phyloP scores from a whole-genome alignment of 2,113 vertebrate species.

The Paradisaea rubra region DNA sequence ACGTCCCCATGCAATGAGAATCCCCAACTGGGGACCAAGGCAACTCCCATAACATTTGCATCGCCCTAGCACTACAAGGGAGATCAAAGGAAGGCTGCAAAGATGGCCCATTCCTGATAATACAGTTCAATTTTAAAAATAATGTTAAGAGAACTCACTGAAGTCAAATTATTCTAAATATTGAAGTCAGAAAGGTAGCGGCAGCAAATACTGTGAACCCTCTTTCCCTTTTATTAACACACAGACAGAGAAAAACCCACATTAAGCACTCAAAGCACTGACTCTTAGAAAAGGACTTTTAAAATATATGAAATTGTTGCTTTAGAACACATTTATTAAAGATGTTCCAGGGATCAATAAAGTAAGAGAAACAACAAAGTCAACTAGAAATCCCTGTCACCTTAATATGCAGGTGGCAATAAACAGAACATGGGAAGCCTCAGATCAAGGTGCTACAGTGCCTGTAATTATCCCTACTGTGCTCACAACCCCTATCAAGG shows the following conservation, averaged over 20 bases:
- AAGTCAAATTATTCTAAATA: not conserved
- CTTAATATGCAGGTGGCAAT: not conserved
- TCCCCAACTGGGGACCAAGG: not conserved
- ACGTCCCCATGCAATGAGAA: not conserved
- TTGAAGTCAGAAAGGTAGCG: not conserved
- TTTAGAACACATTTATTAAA: not conserved
- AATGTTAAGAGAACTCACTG: not conserved
- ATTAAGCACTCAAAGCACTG: not conserved
- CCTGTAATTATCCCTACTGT: not conserved
- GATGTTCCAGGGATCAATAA: not conserved
- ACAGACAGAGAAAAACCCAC: not conserved
- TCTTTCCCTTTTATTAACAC: not conserved
- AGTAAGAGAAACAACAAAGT: slow-evolving; percentile 7
- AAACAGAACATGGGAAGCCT: not conserved
- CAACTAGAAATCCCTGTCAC: not conserved
- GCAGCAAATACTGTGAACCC: not conserved
- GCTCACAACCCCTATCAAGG: not conserved
- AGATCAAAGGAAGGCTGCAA: not conserved
- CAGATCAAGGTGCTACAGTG: not conserved
- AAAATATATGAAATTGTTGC: not conserved
- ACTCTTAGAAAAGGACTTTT: not conserved
- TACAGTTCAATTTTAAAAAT: not conserved
- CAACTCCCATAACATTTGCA: not conserved
- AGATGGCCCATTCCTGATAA: not conserved
- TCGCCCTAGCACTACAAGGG: not conserved